Evolutionary conservation across 2,797 vertebrate genomes (phyloP).

Genomic region (Alosa sapidissima): DNA sequence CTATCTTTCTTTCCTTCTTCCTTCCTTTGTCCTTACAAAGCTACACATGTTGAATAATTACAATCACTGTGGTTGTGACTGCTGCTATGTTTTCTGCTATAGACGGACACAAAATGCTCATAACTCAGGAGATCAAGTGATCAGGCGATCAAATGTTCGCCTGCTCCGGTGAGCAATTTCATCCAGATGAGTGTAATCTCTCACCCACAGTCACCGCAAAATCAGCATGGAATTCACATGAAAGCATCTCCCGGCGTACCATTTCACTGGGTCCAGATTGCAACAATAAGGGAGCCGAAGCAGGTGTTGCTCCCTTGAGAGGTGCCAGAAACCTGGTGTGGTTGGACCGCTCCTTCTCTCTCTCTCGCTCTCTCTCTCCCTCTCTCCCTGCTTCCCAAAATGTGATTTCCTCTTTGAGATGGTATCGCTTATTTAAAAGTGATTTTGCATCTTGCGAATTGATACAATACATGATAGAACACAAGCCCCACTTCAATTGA

Average conservation of each 20-base stretch:
- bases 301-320: slow-evolving; percentile 15
- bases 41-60: neutral
- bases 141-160: slow-evolving; percentile 52
- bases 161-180: slow-evolving; percentile 66
- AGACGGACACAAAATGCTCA: slow-evolving; percentile 35
- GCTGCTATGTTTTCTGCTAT: neutral
- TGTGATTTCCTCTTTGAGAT: slow-evolving; percentile 48
- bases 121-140: slow-evolving; percentile 58
- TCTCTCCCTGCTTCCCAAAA: slow-evolving; percentile 28
- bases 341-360: neutral
- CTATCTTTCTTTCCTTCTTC: neutral
- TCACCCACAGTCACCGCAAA: slow-evolving; percentile 64
- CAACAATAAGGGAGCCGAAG: slow-evolving; percentile 40
- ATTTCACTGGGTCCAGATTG: slow-evolving; percentile 60
- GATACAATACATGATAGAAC: slow-evolving; percentile 43
- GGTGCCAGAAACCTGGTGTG: slow-evolving; percentile 1
- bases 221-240: slow-evolving; percentile 66
- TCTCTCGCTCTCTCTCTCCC: neutral
- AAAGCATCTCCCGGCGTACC: slow-evolving; percentile 62
- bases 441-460: slow-evolving; percentile 50
- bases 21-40: neutral
- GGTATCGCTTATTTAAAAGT: slow-evolving; percentile 38
- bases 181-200: slow-evolving; percentile 81
- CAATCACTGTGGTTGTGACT: neutral
- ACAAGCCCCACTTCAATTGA: slow-evolving; percentile 33